Conservation (phyloP, 2,797 vertebrate species). For the Diglossa cyanea region DNA sequence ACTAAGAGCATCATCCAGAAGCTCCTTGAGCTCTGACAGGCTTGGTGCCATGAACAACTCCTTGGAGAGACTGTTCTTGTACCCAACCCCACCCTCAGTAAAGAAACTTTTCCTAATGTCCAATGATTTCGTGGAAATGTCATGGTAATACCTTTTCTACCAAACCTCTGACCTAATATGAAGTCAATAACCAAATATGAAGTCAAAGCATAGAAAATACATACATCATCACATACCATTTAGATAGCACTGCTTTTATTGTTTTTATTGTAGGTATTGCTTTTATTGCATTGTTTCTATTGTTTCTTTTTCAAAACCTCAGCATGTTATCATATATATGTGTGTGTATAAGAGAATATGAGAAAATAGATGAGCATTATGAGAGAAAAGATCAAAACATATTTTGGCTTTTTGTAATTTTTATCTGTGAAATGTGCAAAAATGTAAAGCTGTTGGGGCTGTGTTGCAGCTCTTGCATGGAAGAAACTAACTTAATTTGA, state of each 20-base stretch:
- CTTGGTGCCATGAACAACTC: neutral
- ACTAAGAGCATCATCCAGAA: neutral
- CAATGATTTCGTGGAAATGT: neutral
- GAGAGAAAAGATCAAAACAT: neutral
- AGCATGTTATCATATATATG: neutral
- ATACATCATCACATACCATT: neutral
- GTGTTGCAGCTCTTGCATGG: neutral
- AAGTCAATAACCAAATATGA: neutral
- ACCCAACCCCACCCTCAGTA: neutral
- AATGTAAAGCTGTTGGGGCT: neutral
- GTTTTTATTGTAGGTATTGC: neutral
- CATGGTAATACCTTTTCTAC: neutral
- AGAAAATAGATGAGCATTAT: neutral
- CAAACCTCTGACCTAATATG: neutral
- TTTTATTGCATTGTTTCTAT: neutral
- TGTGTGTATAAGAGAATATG: too few relatives aligned
- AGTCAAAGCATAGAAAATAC: neutral
- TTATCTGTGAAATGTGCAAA: neutral
- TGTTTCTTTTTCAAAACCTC: neutral
- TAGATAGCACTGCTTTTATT: neutral
- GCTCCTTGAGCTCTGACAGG: neutral
- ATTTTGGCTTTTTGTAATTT: neutral
- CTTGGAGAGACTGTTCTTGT: neutral
- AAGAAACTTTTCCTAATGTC: neutral
- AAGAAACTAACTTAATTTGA: neutral